These are phyloP conservation scores for Tolypeutes matacus DNA, from an alignment of 2,797 vertebrate species.

Conservation along the genomic window DNA sequence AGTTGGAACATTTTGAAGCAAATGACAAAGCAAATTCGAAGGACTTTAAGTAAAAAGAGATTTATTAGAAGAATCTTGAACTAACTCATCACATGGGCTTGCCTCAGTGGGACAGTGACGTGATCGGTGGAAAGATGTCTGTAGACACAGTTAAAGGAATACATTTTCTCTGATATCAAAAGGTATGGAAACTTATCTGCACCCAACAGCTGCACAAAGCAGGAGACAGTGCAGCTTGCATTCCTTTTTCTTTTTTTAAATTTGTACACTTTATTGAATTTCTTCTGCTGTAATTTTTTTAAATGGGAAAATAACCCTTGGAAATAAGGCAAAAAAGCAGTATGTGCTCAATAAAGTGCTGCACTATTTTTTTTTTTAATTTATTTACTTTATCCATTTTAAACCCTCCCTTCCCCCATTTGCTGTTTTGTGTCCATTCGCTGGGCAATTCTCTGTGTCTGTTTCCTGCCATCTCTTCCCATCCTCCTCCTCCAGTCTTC, in stretches of 20 bases:
- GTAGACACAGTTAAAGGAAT: constrained; percentile 50
- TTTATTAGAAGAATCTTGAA: constrained; percentile 56
- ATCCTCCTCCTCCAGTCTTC: too few species aligned
- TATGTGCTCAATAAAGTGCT: too few species aligned
- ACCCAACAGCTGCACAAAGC: constrained; percentile 27
- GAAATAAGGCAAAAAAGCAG: too few species aligned
- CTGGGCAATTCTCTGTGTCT: too few species aligned
- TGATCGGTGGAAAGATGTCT: constrained; percentile 46
- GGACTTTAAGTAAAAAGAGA: constrained; percentile 37
- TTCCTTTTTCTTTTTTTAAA: neutral
- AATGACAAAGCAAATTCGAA: constrained; percentile 57
- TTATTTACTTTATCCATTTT: too few species aligned
- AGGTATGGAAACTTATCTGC: constrained; percentile 14
- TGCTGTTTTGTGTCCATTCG: too few species aligned
- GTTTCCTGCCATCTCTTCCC: too few species aligned
- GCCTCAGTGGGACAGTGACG: constrained; percentile 55
- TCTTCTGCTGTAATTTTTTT: too few species aligned
- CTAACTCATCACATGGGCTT: constrained; percentile 24
- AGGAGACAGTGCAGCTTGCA: neutral
- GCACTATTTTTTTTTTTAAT: too few species aligned
- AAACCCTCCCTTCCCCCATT: too few species aligned
- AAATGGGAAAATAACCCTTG: too few species aligned
- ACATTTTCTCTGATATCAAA: constrained; percentile 44
- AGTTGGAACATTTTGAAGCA: constrained; percentile 52
- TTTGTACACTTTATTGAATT: too few species aligned